Evolutionary conservation across 2,797 vertebrate genomes (phyloP), one percentile per base, ranked within the genome.

Genomic region (Chloroceryle inda): DNA sequence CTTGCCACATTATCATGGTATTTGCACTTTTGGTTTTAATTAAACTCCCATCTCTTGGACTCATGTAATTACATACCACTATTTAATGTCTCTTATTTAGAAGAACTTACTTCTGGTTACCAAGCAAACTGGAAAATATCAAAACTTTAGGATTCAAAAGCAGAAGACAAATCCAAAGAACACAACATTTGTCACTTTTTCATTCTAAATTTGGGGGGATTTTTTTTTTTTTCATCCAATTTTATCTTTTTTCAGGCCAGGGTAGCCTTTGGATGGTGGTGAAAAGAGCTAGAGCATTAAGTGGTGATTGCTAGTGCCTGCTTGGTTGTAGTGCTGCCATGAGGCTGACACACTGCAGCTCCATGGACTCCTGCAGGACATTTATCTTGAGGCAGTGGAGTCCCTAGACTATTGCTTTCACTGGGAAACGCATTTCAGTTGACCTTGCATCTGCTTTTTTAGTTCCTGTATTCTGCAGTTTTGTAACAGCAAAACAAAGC

Each of bases 151-250:
- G 38, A 44, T 61, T 91, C 74, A 62, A 78, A 82, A 89, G 18
- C 50, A 85, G 35, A 87, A 92, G 56, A 29, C 29, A 89, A 87
- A 85, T 37, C 53, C 53, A 38, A 33, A 68, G 26, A 49, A 33
- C 3, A 29, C 0, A 0, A n/a, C 15, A 33, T 59, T 38, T 88
- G 21, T 20, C n/a, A 12, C 4, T 68, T 91, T 81, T 79, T 44
- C 52, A 50, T 50, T 86, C 50, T 69, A 11, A 11, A 44, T 55
- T 68, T 15, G 11, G 9, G 5, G 3, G 3, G 2, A 35, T 5
- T 2, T 3, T 49, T 37, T 35, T n/a, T n/a, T 58, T 55, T 31
- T 40, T 31, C 44, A 64, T 19, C 0, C 2, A 33, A 14, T 37
- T 29, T 38, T 16, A 15, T 50, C 26, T 27, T 83, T 85, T 77